phyloP scores from a whole-genome alignment of 2,113 vertebrate species.

The Eudyptes chrysolophus region DNA sequence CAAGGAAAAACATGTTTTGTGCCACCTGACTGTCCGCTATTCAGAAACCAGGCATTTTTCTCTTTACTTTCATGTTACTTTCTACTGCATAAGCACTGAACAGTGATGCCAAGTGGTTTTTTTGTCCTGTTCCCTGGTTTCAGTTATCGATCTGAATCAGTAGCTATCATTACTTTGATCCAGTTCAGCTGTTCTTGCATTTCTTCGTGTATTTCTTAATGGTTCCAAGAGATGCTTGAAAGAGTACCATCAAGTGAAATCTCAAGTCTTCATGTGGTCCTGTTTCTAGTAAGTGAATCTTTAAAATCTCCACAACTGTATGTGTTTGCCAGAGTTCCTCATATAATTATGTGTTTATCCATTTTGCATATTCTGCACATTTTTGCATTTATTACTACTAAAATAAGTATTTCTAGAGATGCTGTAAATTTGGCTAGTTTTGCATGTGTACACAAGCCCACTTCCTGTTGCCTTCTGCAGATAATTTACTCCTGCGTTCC shows the following conservation, averaged over 20 bases:
- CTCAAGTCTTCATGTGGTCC: neutral
- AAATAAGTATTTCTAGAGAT: neutral
- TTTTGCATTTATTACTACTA: neutral
- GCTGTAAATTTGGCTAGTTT: neutral
- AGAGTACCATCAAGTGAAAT: neutral
- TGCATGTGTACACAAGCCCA: neutral
- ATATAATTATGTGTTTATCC: neutral
- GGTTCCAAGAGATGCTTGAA: neutral
- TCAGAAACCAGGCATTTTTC: neutral
- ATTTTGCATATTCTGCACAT: neutral
- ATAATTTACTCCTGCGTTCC: neutral
- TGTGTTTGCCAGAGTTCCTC: neutral
- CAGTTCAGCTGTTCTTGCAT: neutral
- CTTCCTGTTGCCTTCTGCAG: neutral
- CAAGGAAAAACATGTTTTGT: neutral
- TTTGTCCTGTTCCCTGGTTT: neutral
- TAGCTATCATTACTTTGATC: neutral
- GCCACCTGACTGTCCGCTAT: neutral
- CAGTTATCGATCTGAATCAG: neutral
- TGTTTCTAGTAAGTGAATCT: neutral
- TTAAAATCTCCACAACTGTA: neutral
- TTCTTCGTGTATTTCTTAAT: neutral
- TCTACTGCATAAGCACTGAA: neutral
- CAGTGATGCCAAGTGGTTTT: neutral
- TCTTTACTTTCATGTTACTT: neutral